These are phyloP conservation scores for Paguma larvata DNA, from an alignment of 2,797 vertebrate species.

Conservation along the genomic window DNA sequence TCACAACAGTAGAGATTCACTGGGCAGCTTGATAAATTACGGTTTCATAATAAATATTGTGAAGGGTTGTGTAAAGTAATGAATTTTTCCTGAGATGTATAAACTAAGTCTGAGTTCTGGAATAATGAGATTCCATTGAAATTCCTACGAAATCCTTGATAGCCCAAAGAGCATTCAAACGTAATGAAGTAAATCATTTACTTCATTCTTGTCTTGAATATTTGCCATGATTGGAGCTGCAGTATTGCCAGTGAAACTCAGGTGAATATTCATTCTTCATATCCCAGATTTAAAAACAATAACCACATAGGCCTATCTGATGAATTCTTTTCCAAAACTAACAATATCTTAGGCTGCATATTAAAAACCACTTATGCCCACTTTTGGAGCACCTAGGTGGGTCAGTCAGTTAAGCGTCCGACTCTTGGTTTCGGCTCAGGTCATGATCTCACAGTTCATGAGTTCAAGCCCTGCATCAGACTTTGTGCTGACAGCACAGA, in stretches of 20 bases:
- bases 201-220: neutral
- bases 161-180: neutral
- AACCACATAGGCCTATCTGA: neutral
- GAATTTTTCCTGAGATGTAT: neutral
- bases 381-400: neutral
- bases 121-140: neutral
- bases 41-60: slow-evolving; percentile 3
- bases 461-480: too few relatives aligned
- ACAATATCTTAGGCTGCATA: neutral
- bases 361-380: neutral
- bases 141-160: neutral
- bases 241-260: neutral
- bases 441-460: too few relatives aligned
- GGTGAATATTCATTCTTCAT: neutral
- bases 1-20: neutral
- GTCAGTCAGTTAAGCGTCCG: too few relatives aligned
- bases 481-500: too few relatives aligned
- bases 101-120: neutral
- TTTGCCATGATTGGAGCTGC: neutral
- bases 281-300: neutral
- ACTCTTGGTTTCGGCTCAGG: too few relatives aligned
- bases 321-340: neutral
- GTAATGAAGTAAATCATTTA: neutral
- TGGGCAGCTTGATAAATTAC: neutral
- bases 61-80: neutral